These are phyloP conservation scores for Acropora tenuis DNA, from an alignment of 64 coral and sea anemone genomes.

Conservation along the genomic window DNA sequence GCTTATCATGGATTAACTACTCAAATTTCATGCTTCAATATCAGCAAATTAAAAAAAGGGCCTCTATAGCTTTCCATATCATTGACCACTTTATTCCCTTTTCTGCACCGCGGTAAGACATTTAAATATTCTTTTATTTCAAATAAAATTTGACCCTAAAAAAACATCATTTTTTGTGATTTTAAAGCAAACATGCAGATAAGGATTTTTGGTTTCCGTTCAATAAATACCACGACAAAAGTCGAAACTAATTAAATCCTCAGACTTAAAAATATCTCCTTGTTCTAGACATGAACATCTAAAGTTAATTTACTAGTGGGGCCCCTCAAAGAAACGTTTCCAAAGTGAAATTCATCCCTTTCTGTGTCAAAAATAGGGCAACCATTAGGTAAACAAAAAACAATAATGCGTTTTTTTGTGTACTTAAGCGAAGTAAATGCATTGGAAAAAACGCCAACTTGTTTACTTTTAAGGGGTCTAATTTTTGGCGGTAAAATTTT, in stretches of 20 bases:
- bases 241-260: neutral
- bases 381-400: neutral
- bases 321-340: neutral
- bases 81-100: neutral
- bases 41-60: neutral
- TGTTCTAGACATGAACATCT: neutral
- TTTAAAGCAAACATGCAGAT: neutral
- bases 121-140: neutral
- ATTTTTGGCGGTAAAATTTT: neutral
- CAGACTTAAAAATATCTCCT: neutral
- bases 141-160: constrained; percentile 7
- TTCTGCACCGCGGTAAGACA: neutral
- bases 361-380: neutral
- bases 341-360: neutral
- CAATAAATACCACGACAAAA: neutral
- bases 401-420: neutral
- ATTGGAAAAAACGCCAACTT: constrained; percentile 38
- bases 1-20: neutral
- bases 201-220: neutral
- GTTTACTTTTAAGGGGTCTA: constrained; percentile 7
- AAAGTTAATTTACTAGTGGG: neutral
- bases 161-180: neutral
- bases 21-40: neutral
- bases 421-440: neutral
- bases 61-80: neutral